Conservation (phyloP, 1,140 invertebrate genomes). For the Macrobrachium rosenbergii region DNA sequence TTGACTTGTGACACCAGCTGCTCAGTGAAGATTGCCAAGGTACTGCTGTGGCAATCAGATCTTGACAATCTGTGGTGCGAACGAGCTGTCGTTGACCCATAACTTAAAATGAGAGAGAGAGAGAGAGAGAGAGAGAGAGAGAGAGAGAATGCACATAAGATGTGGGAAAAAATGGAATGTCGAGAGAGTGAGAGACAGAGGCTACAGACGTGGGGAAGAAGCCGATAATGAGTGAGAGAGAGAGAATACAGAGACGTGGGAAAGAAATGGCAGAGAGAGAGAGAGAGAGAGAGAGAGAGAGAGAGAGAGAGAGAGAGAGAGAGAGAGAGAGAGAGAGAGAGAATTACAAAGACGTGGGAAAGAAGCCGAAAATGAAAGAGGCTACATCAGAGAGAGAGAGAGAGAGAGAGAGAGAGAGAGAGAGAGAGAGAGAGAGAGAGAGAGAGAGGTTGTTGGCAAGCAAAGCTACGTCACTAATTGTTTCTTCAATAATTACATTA, state of each 20-base stretch:
- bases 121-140: slow-evolving; percentile 31
- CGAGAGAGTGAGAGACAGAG: not conserved
- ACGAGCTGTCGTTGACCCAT: too few species aligned
- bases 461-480: not conserved
- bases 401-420: slow-evolving; percentile 13
- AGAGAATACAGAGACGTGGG: not conserved
- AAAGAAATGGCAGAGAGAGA: not conserved
- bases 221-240: slow-evolving; percentile 3
- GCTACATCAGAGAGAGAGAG: too few species aligned
- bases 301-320: slow-evolving; percentile 31
- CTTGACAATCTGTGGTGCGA: too few species aligned
- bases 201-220: not conserved
- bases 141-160: not conserved
- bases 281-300: slow-evolving; percentile 29
- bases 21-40: too few species aligned
- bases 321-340: slow-evolving; percentile 13
- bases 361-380: not conserved
- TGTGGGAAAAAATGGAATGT: not conserved
- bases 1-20: too few species aligned
- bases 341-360: not conserved
- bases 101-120: not conserved
- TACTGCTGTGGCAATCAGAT: too few species aligned
- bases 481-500: too few species aligned
- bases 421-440: slow-evolving; percentile 13
- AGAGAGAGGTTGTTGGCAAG: not conserved